Evolutionary conservation across 2,113 vertebrate genomes (phyloP), one percentile per base, ranked within the genome.

Genomic region (Heterotis niloticus): DNA sequence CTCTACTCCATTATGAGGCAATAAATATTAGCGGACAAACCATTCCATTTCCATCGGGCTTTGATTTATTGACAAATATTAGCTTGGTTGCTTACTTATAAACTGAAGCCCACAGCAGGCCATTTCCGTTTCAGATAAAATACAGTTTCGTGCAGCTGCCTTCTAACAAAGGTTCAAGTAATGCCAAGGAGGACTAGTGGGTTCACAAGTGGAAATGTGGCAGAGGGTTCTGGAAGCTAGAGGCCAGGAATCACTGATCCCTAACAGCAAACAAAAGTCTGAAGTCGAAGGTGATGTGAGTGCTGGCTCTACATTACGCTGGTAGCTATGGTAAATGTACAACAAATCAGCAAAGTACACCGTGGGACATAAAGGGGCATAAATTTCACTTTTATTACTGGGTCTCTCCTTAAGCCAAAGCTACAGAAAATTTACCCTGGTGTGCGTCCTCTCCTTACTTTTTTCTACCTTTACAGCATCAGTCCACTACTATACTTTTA

Each of bases 51-150:
- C 62, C 44, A 20, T 29, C 57, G 44, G 75, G 44, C 76, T 75
- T 78, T 77, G 78, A 84, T 83, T 84, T 78, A 72, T 28, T 76
- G 85, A 62, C 60, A 84, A 89, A 90, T 83, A 88, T 94, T 94
- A 94, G 91, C 83, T 88, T 83, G 85, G 85, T 13, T 92, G 91
- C 34, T 44, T 4, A 44, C 34, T 44, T 44, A 91, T 93, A 92
- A 93, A 44, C 7, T 44, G 7, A 44, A 44, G 34, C 34, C 2
- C 2, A 7, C 34, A 44, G 34, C 2, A 44, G 3, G 34, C 3
- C 2, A 44, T 7, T 44, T 44, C 3, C 3, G 2, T 44, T 44
- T 44, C 34, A 2, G 7, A 44, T 44, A 44, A 44, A 2, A 44
- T 44, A 44, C 7, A 44, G 7, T 44, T 44, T 44, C 2, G 34